Base-by-base conservation (phyloP, 2,113 vertebrate species). In the Anguilla rostrata region DNA sequence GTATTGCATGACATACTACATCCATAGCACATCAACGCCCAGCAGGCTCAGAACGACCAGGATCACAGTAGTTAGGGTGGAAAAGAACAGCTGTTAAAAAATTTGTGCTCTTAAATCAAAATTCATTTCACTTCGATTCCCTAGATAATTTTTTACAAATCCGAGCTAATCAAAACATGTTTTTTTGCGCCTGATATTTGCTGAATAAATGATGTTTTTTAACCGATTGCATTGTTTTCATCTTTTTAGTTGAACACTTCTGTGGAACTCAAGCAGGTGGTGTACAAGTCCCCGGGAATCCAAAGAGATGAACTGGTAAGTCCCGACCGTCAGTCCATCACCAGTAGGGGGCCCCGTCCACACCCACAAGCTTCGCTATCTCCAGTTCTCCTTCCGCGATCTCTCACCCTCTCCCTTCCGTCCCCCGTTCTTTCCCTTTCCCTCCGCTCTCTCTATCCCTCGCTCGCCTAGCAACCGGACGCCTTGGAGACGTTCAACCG, bases 201-300 rank as follows among this genome's bases (percentile, higher is more conserved):
- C 60, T 22, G 26, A 26, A 1, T 66, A 66, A 66, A 66, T 34
- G 1, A 5, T 29, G 0, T 34, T 29, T 26, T 22, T 63, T 4
- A 63, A 20, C 20, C 2, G 60, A 63, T 7, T 2, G 18, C 60
- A 26, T 26, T 63, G 18, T 40, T 82, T 22, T 20, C 63, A 4
- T 85, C 20, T 81, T 39, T 80, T 56, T 40, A 96, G 95, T 93
- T 96, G 89, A 97, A 97, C 90, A 94, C 92, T 0, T 97, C 97
- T 49, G 92, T 93, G 75, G 95, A 96, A 85, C 94, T 97, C 79
- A 97, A 97, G 90, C 95, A 96, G 49, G 95, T 96, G 5, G 93
- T 96, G 84, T 97, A 96, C 93, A 97, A 97, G 84, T 95, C 96
- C 11, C 93, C 96, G 7, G 97, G 96, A 91, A 98, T 98, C 15